These are phyloP conservation scores for Oryctolagus cuniculus DNA, from an alignment of 2,113 vertebrate genomes.

Conservation along the genomic window DNA sequence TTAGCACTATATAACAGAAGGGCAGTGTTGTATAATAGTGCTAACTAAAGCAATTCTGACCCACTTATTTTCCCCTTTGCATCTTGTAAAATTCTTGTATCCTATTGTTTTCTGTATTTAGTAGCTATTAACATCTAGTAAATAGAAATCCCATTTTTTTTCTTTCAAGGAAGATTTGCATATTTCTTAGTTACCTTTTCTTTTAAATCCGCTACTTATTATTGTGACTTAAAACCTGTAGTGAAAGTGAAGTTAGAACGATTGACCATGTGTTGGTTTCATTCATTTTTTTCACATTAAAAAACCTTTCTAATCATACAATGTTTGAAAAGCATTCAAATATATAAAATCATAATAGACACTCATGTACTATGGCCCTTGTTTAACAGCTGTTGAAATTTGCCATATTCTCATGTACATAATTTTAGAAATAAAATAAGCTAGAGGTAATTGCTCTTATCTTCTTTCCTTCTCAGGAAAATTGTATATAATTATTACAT, in stretches of 20 bases:
- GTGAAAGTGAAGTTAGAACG: background rate
- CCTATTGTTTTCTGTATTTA: background rate
- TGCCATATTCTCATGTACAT: background rate
- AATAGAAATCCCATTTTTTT: background rate
- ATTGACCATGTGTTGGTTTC: background rate
- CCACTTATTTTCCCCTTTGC: background rate
- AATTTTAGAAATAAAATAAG: background rate
- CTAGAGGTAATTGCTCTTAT: background rate
- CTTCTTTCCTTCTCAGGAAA: background rate
- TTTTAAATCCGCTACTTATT: background rate
- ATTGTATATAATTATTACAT: background rate
- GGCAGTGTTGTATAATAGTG: background rate
- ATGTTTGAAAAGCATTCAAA: background rate
- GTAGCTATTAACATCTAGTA: background rate
- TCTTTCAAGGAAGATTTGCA: background rate
- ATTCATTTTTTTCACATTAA: background rate
- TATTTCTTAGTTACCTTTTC: background rate
- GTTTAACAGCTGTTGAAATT: background rate
- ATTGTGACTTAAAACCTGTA: background rate
- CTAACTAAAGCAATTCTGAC: background rate
- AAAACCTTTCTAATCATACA: background rate
- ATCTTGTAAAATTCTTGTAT: background rate
- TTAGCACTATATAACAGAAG: background rate
- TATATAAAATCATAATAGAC: background rate
- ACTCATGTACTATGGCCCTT: background rate